phyloP scores from a whole-genome alignment of 2,113 vertebrate genomes.

The Empidonax traillii region DNA sequence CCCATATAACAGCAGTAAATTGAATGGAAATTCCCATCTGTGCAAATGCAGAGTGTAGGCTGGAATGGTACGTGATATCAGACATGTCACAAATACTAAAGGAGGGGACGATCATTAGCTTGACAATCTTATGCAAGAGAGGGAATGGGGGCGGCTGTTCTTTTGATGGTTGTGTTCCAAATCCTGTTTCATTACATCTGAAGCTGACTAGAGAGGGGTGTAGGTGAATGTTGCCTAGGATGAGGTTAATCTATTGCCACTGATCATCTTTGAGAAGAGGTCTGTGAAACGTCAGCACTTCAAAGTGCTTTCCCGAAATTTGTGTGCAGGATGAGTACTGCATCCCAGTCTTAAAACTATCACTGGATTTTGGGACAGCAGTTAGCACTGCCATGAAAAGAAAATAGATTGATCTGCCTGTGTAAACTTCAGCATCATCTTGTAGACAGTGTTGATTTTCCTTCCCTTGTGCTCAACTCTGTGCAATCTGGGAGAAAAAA shows the following conservation, averaged over 20 bases:
- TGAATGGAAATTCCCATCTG: not conserved
- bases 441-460: not conserved
- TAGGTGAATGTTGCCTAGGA: not conserved
- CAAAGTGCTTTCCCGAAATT: not conserved
- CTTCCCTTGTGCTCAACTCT: not conserved
- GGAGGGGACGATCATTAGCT: not conserved
- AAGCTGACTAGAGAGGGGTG: not conserved
- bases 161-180: not conserved
- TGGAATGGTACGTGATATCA: not conserved
- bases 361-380: not conserved
- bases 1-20: not conserved
- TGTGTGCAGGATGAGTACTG: not conserved
- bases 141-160: fast-evolving
- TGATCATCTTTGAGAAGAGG: not conserved
- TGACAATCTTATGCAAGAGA: not conserved
- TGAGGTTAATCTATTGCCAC: not conserved
- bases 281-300: not conserved
- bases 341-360: not conserved
- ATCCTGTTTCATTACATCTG: not conserved
- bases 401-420: not conserved
- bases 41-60: not conserved
- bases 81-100: fast-evolving
- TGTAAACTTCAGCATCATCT: not conserved
- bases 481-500: not conserved
- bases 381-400: not conserved